Percentiles rank a stretch among this genome's conserved stretches.
Evolutionary conservation across 2,888 invertebrate genomes (phyloP).

Genomic region (Odontomyia ornata): DNA sequence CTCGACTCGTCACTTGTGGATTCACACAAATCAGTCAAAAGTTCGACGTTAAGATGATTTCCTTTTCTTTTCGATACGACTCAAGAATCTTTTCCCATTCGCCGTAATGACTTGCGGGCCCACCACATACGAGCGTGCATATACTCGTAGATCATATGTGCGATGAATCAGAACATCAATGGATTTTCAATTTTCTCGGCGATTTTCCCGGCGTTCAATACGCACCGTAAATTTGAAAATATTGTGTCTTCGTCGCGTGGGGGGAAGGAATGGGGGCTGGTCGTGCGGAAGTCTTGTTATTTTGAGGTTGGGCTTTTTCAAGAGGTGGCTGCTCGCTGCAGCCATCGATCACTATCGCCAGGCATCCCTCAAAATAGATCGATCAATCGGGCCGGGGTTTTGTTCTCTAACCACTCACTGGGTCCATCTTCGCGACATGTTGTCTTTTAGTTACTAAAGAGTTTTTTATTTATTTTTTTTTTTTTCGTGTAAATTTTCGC

Average conservation of each 20-base stretch:
- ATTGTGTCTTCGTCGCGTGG: not conserved
- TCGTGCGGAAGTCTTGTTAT: not conserved
- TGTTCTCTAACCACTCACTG: not conserved
- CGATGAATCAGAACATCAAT: constrained; percentile 41
- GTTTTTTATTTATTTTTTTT: not conserved
- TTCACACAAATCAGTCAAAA: constrained; percentile 37
- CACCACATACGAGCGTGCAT: not conserved
- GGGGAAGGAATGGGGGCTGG: not conserved
- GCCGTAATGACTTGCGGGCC: not conserved
- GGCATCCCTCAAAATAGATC: constrained; percentile 32
- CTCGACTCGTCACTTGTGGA: constrained; percentile 22
- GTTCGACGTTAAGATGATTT: constrained; percentile 26
- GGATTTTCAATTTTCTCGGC: constrained; percentile 32
- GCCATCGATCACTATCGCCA: constrained; percentile 30
- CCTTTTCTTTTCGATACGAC: constrained; percentile 1
- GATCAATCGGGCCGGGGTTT: constrained; percentile 7
- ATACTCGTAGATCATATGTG: constrained; percentile 25
- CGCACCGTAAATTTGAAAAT: not conserved
- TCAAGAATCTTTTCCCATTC: constrained; percentile 18
- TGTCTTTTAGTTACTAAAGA: not conserved
- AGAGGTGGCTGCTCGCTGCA: not conserved
- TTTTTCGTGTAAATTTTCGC: not conserved
- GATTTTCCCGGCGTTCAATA: constrained; percentile 16
- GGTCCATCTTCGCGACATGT: not conserved
- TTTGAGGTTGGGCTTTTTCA: constrained; percentile 1